Conservation (phyloP, 2,797 vertebrate species). For the Sebastes flavidus region DNA sequence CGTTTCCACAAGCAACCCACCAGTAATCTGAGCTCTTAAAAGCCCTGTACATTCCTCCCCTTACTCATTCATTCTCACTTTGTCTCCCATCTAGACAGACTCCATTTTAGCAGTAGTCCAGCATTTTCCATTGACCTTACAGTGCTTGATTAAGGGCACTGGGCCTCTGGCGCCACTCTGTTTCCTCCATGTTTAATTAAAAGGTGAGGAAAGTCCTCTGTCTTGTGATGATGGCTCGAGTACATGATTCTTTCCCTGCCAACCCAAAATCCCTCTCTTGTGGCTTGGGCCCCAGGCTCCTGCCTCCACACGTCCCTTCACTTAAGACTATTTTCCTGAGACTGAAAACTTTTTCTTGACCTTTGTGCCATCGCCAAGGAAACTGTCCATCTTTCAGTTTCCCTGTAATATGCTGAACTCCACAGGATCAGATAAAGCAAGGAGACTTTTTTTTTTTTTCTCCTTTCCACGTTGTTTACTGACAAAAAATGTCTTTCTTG, state of each 20-base stretch:
- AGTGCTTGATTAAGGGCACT: constrained; percentile 79
- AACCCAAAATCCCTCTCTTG: constrained; percentile 50
- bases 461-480: constrained; percentile 48
- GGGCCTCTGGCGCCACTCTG: constrained; percentile 72
- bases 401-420: constrained; percentile 58
- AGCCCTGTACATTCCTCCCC: constrained; percentile 57
- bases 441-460: constrained; percentile 6
- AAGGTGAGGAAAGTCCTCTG: constrained; percentile 82
- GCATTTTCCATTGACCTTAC: constrained; percentile 80
- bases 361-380: constrained; percentile 47
- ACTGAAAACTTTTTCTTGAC: constrained; percentile 56
- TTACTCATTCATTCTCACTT: constrained; percentile 58
- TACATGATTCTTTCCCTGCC: constrained; percentile 54
- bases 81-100: constrained; percentile 51
- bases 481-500: constrained; percentile 61
- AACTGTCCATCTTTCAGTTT: constrained; percentile 65
- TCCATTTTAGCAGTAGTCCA: constrained; percentile 60
- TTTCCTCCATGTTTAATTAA: constrained; percentile 85
- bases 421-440: constrained; percentile 56
- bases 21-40: constrained; percentile 74
- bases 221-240: constrained; percentile 67
- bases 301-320: constrained; percentile 37
- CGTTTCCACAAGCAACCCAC: constrained; percentile 30
- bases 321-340: constrained; percentile 40
- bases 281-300: constrained; percentile 38